Conservation (phyloP, 2,797 vertebrate genomes). For the Anguilla megastoma region DNA sequence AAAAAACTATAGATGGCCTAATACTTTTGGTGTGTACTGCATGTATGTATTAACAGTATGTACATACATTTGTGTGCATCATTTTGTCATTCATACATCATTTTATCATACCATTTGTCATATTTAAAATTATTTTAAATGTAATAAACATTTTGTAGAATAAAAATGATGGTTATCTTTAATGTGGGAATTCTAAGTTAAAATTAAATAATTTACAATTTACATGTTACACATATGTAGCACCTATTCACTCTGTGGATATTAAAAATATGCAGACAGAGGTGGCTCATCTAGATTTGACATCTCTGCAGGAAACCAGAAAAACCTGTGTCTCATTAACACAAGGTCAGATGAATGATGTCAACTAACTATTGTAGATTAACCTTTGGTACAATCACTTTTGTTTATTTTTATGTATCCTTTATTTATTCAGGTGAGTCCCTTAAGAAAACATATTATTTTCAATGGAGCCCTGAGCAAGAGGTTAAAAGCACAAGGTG, state of each 20-base stretch:
- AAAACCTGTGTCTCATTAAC: background rate
- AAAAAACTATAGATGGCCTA: no score
- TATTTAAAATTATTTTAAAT: no score
- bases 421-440: no score
- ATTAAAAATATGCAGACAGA: background rate
- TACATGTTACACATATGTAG: background rate
- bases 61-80: no score
- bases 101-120: background rate
- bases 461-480: no score
- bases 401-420: no score
- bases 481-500: no score
- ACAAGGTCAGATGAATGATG: background rate
- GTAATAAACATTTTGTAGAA: no score
- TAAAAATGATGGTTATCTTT: no score
- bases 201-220: no score
- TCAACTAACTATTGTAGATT: background rate
- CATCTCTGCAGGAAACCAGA: background rate
- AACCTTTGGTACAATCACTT: background rate
- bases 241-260: background rate
- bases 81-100: background rate
- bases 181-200: no score
- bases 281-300: background rate
- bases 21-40: background rate
- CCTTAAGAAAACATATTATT: no score
- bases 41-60: background rate